Evolutionary conservation across 1,140 invertebrate genomes (phyloP).

Genomic region (Solen grandis): DNA sequence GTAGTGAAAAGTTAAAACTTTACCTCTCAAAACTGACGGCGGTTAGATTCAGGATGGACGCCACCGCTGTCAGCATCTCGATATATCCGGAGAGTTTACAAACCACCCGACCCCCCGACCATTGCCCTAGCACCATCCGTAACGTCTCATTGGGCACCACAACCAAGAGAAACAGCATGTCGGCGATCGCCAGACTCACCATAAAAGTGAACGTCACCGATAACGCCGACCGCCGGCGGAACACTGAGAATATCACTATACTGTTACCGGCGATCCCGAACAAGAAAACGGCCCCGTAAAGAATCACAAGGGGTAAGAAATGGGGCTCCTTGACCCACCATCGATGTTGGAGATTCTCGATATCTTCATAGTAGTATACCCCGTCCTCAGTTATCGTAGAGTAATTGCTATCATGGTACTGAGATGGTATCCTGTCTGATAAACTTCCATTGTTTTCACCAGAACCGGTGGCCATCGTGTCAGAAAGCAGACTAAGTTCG

Average conservation of each 20-base stretch:
- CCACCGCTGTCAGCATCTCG: slow-evolving; percentile 73
- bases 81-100: slow-evolving; percentile 70
- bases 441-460: no score
- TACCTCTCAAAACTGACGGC: slow-evolving; percentile 79
- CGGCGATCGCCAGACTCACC: slow-evolving; percentile 93
- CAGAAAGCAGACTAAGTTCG: no score
- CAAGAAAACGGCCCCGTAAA: slow-evolving; percentile 86
- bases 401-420: no score
- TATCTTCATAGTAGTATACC: slow-evolving; percentile 60
- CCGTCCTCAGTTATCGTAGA: no score
- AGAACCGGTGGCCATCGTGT: no score
- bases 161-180: slow-evolving; percentile 93
- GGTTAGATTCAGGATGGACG: slow-evolving; percentile 77
- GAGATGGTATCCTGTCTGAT: no score
- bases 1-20: no score
- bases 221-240: slow-evolving; percentile 90
- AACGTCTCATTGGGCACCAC: slow-evolving; percentile 93
- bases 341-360: slow-evolving; percentile 55
- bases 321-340: slow-evolving; percentile 62
- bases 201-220: slow-evolving; percentile 96
- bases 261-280: slow-evolving; percentile 91
- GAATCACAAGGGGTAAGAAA: slow-evolving; percentile 78
- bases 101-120: slow-evolving; percentile 88
- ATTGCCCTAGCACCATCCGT: slow-evolving; percentile 91
- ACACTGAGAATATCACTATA: slow-evolving; percentile 92